Base-by-base conservation (phyloP, 2,113 vertebrate genomes). In the Etia nguti region DNA sequence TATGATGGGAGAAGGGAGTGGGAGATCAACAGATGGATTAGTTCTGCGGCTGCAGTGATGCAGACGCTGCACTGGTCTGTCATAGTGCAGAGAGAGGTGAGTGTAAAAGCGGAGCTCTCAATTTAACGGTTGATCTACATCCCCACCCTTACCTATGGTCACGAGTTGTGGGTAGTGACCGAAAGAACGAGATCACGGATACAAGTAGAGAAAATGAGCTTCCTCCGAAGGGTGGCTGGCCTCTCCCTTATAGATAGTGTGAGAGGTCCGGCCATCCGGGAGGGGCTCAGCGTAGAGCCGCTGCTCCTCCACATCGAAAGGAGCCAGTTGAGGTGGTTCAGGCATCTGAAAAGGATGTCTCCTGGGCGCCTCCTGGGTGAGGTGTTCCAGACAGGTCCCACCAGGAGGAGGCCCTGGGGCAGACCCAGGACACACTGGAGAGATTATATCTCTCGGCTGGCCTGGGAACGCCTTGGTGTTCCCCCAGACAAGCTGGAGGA, bases 21-120 rank as follows among this genome's bases (percentile, higher is more conserved):
- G 55, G 55, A 57, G 24, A 57, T 26, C 12, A 15, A 57, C 12
- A 26, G 55, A 26, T 8, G 22, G 24, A 57, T 57, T 57, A 0
- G 12, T 57, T 26, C 55, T 26, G 55, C 4, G 11, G 55, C 11
- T 56, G 11, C 22, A 56, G 4, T 56, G 11, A 2, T 24, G 54
- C 3, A n/a, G 50, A 54, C 0, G 0, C 52, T 4, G 52, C 52
- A 54, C n/a, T 6, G 12, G 22, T 26, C 22, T 26, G 22, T 26
- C 4, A 0, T 0, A 4, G 0, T 26, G 55, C 6, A 57, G 55
- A 56, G 54, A 12, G 11, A 24, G 22, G 11, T 56, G 54, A 56
- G 22, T 24, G 54, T 24, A 24, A 56, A 56, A 56, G 2, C 2
- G 11, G 24, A 4, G 22, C 11, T 56, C 54, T 56, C 11, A 24